These are phyloP conservation scores for Mythimna pallens DNA, from an alignment of 2,888 invertebrate species.

Conservation along the genomic window DNA sequence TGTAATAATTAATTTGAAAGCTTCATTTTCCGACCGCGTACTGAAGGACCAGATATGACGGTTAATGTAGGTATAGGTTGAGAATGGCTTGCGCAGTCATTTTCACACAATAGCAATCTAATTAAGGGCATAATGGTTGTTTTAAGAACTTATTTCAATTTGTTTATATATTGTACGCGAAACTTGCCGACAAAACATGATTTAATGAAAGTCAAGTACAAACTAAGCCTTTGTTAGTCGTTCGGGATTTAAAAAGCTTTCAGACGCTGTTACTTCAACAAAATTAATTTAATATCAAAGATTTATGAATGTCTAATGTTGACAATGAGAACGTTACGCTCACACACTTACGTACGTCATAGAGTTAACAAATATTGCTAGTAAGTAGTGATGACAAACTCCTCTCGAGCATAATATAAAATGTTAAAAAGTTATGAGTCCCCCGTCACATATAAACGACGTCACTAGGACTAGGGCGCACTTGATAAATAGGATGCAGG, in stretches of 20 bases:
- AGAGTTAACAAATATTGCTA: conserved; percentile 10
- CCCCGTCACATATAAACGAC: conserved; percentile 46
- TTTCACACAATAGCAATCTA: conserved; percentile 28
- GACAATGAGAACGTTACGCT: neutral
- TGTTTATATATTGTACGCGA: neutral
- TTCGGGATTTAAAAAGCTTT: conserved; percentile 19
- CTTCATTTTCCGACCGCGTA: conserved; percentile 47
- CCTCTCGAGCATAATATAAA: conserved; percentile 26
- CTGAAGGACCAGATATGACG: conserved; percentile 36
- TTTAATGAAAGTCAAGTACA: neutral
- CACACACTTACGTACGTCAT: neutral
- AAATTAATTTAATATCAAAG: conserved; percentile 23
- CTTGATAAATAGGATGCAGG: conserved; percentile 42
- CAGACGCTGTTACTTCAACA: neutral
- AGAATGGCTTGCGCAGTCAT: conserved; percentile 1
- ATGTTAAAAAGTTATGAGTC: conserved; percentile 44
- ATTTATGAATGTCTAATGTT: neutral
- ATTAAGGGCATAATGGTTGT: conserved; percentile 14
- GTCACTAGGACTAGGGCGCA: conserved; percentile 27
- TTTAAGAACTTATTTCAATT: conserved; percentile 5
- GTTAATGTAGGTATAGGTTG: conserved; percentile 1
- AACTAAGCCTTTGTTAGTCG: neutral
- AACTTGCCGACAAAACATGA: conserved; percentile 16
- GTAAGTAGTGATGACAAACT: conserved; percentile 10
- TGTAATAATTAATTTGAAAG: conserved; percentile 49